Base-by-base conservation (phyloP, 2,113 vertebrate genomes). In the Lates calcarifer region DNA sequence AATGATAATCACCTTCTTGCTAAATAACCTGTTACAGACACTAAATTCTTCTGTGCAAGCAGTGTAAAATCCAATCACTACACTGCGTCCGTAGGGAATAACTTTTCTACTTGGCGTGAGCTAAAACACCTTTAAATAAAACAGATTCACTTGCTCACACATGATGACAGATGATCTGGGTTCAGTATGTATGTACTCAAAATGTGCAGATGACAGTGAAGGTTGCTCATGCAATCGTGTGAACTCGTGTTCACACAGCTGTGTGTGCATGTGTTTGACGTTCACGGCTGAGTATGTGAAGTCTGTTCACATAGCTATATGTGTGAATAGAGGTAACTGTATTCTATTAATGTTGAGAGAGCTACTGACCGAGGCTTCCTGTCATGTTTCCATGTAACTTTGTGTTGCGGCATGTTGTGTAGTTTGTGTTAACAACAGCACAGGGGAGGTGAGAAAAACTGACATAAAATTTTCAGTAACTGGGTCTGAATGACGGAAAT, bases 61-160 rank as follows among this genome's bases (percentile, higher is more conserved):
- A 39, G 18, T 1, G 3, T 10, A 1, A 65, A 61, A n/a, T 56
- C 29, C 29, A 1, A 28, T 49, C 15, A 76, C 56, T 39, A 61
- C 31, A 39, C 6, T 10, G n/a, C 65, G 51, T 68, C 20, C 24
- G 26, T 33, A 29, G 15, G 28, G n/a, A n/a, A 26, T 24, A 12
- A 37, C 31, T 24, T 6, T 15, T n/a, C 28, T 61, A 31, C 55
- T 67, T 28, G 18, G 18, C 39, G 6, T 41, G 33, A 62, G 35
- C 18, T 45, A 51, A 60, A 74, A 67, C 22, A n/a, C 3, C n/a
- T 41, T 66, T 67, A 26, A 62, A 79, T 79, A 24, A 63, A 69
- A 78, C 31, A 28, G 3, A 12, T 31, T 37, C 17, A 18, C 14
- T 17, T 20, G 31, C 31, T 37, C 20, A 17, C 5, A 28, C 37